A percentile compares a stretch with the other conserved stretches of the same genome.
These are phyloP conservation scores for Xenopus borealis DNA, from an alignment of 2,113 vertebrate genomes.

Conservation along the genomic window DNA sequence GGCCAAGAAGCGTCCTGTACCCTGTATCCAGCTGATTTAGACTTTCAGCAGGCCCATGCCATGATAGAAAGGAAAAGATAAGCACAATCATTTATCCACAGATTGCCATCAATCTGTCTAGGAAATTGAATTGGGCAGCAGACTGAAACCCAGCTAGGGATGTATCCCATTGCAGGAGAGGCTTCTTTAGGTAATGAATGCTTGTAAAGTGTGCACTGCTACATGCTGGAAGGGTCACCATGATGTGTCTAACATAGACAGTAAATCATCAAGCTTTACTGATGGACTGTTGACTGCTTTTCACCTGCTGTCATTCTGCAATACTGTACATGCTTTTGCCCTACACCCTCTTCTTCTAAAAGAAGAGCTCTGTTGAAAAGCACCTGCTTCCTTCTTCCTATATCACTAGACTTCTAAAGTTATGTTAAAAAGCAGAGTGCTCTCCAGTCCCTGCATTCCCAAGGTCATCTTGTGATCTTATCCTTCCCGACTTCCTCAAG, in stretches of 20 bases:
- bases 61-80: neutral
- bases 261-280: constrained; percentile 14
- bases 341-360: constrained; percentile 25
- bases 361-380: constrained; percentile 15
- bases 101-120: neutral
- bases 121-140: too few relatives aligned
- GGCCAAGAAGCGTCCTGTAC: too few relatives aligned
- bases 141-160: too few relatives aligned
- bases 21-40: too few relatives aligned
- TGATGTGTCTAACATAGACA: too few relatives aligned
- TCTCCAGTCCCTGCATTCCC: neutral
- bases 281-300: constrained; percentile 13
- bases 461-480: constrained; percentile 10
- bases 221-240: too few relatives aligned
- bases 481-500: constrained; percentile 9
- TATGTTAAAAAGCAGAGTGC: constrained; percentile 6
- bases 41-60: neutral
- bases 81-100: neutral
- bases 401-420: constrained; percentile 5
- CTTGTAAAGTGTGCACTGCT: too few relatives aligned
- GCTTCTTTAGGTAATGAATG: neutral
- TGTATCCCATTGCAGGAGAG: constrained; percentile 5
- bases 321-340: constrained; percentile 32
- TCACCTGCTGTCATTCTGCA: constrained; percentile 28
- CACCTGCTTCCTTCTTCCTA: constrained; percentile 28